Conservation (phyloP, 2,113 vertebrate species). For the Ptyas mucosa region DNA sequence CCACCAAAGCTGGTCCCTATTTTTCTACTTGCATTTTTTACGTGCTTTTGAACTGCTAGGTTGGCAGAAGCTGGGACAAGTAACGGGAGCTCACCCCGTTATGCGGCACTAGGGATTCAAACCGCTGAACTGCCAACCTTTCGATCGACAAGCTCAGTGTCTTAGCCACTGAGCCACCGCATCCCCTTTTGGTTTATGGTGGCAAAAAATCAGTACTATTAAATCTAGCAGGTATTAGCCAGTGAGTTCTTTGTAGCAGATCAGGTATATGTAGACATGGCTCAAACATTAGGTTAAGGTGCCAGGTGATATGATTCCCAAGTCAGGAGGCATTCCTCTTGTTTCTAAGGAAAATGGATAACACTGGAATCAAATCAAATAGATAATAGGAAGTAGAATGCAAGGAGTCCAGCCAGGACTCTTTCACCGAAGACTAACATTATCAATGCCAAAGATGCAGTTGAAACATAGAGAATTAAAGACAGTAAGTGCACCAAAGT, state of each 20-base stretch:
- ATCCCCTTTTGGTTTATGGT: background rate
- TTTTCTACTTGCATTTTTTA: too few species aligned
- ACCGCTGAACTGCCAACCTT: too few species aligned
- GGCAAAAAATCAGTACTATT: background rate
- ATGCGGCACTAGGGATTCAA: too few species aligned
- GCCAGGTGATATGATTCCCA: background rate
- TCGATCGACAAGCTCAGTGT: too few species aligned
- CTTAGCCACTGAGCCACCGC: too few species aligned
- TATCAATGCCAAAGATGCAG: background rate
- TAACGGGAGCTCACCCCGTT: too few species aligned
- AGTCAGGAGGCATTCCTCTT: background rate
- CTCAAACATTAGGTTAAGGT: background rate
- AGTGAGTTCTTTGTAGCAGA: background rate
- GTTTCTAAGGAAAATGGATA: background rate
- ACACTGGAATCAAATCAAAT: background rate
- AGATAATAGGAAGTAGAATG: background rate
- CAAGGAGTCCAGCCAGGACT: background rate
- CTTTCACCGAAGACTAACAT: background rate
- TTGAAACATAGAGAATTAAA: background rate
- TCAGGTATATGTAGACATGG: background rate
- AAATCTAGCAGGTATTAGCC: background rate
- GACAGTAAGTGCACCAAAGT: background rate
- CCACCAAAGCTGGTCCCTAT: too few species aligned
- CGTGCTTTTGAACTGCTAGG: too few species aligned
- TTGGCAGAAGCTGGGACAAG: too few species aligned